phyloP scores from a whole-genome alignment of 2,113 vertebrate species.

The Perca schrenkii region DNA sequence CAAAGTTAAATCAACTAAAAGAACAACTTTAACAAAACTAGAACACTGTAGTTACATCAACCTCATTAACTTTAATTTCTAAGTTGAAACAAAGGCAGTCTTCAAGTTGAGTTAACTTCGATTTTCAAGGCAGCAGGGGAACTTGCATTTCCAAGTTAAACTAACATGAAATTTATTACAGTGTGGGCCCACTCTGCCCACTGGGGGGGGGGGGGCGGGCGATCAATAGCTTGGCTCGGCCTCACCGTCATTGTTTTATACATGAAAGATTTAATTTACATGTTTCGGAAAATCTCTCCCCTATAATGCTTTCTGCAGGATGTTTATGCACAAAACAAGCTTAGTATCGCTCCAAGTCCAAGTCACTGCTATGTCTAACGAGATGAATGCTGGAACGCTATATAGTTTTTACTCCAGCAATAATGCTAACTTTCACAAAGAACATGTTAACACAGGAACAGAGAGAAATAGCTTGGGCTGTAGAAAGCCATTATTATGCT shows the following conservation, averaged over 20 bases:
- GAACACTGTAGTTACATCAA: no score
- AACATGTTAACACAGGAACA: constrained; percentile 10
- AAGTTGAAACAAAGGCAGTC: no score
- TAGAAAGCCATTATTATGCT: constrained; percentile 20
- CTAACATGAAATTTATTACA: no score
- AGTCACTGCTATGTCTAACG: not conserved
- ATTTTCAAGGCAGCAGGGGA: no score
- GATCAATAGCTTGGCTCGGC: constrained; percentile 56
- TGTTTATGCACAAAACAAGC: constrained; percentile 14
- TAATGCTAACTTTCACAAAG: not conserved
- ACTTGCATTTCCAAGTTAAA: no score
- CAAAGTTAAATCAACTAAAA: no score
- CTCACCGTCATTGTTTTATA: constrained; percentile 44
- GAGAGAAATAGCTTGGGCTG: constrained; percentile 24
- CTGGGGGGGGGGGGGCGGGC: not conserved
- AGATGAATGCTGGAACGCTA: constrained; percentile 13
- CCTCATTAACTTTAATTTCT: no score
- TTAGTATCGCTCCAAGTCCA: not conserved
- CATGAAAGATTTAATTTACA: constrained; percentile 46
- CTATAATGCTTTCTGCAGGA: constrained; percentile 7
- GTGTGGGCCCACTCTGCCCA: constrained; percentile 22
- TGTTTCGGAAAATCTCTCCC: constrained; percentile 19
- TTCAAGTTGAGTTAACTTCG: no score
- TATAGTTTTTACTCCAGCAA: not conserved
- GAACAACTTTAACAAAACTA: no score